A percentile compares a stretch with the other conserved stretches of the same genome.
Evolutionary conservation across 2,797 vertebrate genomes (phyloP).

Genomic region (Linurgus olivaceus): DNA sequence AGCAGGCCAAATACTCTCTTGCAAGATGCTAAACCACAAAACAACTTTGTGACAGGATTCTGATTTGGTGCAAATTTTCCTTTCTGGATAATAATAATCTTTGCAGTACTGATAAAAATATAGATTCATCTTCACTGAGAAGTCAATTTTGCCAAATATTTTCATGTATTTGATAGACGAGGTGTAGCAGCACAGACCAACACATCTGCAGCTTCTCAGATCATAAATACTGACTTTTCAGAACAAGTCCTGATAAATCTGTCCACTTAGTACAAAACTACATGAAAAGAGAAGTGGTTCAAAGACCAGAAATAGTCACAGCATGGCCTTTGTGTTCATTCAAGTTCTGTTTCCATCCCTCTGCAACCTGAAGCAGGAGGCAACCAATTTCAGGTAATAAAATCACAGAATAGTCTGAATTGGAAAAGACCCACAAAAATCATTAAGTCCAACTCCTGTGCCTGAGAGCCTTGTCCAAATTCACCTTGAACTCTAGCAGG

Average conservation of each 20-base stretch:
- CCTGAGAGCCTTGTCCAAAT: not conserved
- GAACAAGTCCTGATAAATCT: not conserved
- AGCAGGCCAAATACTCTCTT: not conserved
- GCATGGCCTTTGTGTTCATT: rapidly evolving
- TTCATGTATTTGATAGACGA: not conserved
- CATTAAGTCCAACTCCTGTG: not conserved
- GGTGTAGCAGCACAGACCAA: not conserved
- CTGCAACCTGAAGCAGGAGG: not conserved
- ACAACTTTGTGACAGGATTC: not conserved
- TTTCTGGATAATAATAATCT: not conserved
- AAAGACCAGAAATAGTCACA: not conserved
- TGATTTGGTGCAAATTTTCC: not conserved
- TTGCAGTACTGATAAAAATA: not conserved
- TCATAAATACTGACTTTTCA: not conserved
- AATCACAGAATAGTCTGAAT: not conserved
- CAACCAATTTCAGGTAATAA: not conserved
- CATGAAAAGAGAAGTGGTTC: not conserved
- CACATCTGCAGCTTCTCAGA: not conserved
- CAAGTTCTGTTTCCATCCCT: not conserved
- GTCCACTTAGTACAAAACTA: not conserved
- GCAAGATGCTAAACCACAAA: not conserved
- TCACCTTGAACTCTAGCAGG: not conserved
- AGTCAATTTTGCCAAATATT: not conserved
- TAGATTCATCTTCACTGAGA: not conserved
- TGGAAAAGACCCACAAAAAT: not conserved